Conservation (phyloP, 2,113 vertebrate genomes). For the Saimiri boliviensis region DNA sequence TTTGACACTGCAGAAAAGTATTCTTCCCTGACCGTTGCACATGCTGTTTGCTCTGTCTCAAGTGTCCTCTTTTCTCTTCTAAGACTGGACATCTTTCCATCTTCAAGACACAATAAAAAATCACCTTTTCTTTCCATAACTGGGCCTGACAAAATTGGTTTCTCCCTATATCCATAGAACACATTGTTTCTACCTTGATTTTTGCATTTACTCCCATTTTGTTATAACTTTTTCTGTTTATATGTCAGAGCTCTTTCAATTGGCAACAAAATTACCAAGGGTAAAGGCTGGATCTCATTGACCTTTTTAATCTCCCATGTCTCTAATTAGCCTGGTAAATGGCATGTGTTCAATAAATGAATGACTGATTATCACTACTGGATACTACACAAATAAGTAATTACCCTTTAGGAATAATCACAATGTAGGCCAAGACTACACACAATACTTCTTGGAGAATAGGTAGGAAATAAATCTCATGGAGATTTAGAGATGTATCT, state of each 20-base stretch:
- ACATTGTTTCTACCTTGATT: neutral
- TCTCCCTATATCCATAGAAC: neutral
- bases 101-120: neutral
- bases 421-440: neutral
- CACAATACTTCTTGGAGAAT: neutral
- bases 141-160: neutral
- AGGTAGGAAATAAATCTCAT: slow-evolving; percentile 13
- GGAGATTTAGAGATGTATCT: neutral
- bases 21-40: neutral
- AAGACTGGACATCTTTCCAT: neutral
- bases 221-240: neutral
- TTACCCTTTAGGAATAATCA: slow-evolving; percentile 33
- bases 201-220: neutral
- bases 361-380: slow-evolving; percentile 54
- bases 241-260: neutral
- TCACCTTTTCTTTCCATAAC: neutral
- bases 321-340: slow-evolving; percentile 48
- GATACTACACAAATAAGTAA: slow-evolving; percentile 52
- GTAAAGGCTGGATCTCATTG: slow-evolving; percentile 24
- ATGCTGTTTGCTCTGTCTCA: neutral
- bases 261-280: slow-evolving; percentile 46
- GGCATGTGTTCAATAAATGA: slow-evolving; percentile 46
- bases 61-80: neutral
- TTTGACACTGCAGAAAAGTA: neutral
- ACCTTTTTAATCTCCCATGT: slow-evolving; percentile 27